Conservation (phyloP, 2,797 vertebrate species). For the Alfaro cultratus region DNA sequence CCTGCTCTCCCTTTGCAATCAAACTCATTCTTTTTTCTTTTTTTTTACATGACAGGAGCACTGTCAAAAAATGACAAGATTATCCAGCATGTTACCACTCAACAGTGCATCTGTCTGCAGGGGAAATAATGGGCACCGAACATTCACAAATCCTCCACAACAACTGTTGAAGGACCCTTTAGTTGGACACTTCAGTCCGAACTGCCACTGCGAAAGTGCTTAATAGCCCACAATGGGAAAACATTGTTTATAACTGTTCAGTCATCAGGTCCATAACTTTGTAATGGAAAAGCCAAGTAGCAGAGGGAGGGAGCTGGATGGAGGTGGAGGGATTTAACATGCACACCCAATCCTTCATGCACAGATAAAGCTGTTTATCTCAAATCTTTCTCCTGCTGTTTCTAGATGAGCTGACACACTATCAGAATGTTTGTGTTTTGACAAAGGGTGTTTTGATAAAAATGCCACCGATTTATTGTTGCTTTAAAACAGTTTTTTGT, state of each 20-base stretch:
- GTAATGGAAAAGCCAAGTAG: slow-evolving; percentile 25
- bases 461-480: slow-evolving; percentile 21
- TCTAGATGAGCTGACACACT: slow-evolving; percentile 11
- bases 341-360: slow-evolving; percentile 15
- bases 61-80: slow-evolving; percentile 19
- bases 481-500: slow-evolving; percentile 16
- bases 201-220: slow-evolving; percentile 62
- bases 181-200: slow-evolving; percentile 62
- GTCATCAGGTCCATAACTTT: slow-evolving; percentile 49
- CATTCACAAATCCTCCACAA: slow-evolving; percentile 56
- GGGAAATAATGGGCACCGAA: slow-evolving; percentile 52
- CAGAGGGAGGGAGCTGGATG: not conserved
- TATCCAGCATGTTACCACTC: slow-evolving; percentile 20
- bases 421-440: slow-evolving; percentile 32
- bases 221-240: slow-evolving; percentile 67
- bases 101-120: slow-evolving; percentile 49
- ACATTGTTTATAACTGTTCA: slow-evolving; percentile 63
- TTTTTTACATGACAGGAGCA: not conserved
- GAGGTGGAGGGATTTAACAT: slow-evolving; percentile 1
- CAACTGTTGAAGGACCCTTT: slow-evolving; percentile 68
- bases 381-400: slow-evolving; percentile 4
- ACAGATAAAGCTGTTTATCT: slow-evolving; percentile 28
- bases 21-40: not conserved
- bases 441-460: slow-evolving; percentile 44
- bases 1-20: not conserved